A percentile compares a stretch with the other conserved stretches of the same genome.
Evolutionary conservation across 1,140 invertebrate species (phyloP).

Genomic region (Heliconius nattereri): DNA sequence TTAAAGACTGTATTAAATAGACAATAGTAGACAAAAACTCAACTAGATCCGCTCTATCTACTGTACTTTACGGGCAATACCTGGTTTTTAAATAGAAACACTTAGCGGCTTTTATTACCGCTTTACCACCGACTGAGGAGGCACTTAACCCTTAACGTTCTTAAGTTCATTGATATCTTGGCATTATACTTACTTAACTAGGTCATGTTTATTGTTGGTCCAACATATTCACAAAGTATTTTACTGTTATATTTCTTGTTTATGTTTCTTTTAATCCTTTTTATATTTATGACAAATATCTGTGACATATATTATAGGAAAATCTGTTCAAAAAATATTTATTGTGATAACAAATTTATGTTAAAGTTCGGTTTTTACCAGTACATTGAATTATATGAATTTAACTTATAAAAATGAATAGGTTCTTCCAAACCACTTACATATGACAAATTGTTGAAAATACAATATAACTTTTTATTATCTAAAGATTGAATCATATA

Average conservation of each 20-base stretch:
- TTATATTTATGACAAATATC: background rate
- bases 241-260: background rate
- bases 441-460: no score
- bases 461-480: no score
- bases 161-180: conserved; percentile 7
- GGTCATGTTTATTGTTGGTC: background rate
- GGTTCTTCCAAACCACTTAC: no score
- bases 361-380: no score
- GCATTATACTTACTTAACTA: background rate
- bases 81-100: background rate
- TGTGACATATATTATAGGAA: no score
- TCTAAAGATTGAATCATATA: no score
- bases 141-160: conserved; percentile 3
- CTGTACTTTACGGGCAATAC: background rate
- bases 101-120: background rate
- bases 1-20: no score
- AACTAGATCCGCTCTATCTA: no score
- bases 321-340: background rate
- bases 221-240: background rate
- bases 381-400: no score
- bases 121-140: background rate
- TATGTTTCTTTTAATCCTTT: background rate
- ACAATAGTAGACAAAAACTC: no score
- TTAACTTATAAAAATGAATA: no score
- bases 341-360: background rate